phyloP scores from a whole-genome alignment of 2,113 vertebrate genomes.

The Corythoichthys intestinalis region DNA sequence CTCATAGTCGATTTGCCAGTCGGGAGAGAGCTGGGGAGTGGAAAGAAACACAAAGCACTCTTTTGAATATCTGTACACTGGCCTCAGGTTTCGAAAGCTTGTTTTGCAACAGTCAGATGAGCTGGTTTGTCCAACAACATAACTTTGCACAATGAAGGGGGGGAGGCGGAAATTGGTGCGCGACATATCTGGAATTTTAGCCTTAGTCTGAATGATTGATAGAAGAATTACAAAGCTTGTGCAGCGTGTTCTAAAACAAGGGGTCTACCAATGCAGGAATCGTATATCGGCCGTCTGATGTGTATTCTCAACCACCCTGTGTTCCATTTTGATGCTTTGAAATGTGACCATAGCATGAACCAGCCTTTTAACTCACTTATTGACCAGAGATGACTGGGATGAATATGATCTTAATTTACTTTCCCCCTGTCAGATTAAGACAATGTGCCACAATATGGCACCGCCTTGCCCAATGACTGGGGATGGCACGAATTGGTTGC shows the following conservation, averaged over 20 bases:
- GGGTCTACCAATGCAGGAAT: too few species aligned
- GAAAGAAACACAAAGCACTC: background rate
- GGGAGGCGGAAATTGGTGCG: background rate
- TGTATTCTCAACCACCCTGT: background rate
- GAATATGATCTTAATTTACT: conserved; percentile 52
- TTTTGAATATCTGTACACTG: background rate
- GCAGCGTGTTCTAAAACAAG: background rate
- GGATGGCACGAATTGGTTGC: conserved; percentile 3
- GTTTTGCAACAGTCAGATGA: background rate
- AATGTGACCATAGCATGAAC: conserved; percentile 65
- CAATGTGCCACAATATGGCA: conserved; percentile 50
- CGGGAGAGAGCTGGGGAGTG: conserved; percentile 71
- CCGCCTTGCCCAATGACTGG: conserved; percentile 62
- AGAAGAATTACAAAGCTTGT: background rate
- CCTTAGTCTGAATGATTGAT: background rate
- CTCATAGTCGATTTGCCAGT: conserved; percentile 91
- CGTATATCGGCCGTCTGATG: too few species aligned
- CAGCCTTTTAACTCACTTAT: conserved; percentile 58
- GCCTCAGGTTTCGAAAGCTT: background rate
- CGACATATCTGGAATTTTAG: background rate
- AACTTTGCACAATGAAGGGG: background rate
- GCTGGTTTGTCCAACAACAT: background rate
- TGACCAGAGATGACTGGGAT: conserved; percentile 62
- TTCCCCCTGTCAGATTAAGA: conserved; percentile 66
- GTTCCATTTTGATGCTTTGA: background rate